Evolutionary conservation across 2,797 vertebrate species (phyloP), one percentile per base, ranked within the genome.

Genomic region (Microctenopoma steveboyesi): DNA sequence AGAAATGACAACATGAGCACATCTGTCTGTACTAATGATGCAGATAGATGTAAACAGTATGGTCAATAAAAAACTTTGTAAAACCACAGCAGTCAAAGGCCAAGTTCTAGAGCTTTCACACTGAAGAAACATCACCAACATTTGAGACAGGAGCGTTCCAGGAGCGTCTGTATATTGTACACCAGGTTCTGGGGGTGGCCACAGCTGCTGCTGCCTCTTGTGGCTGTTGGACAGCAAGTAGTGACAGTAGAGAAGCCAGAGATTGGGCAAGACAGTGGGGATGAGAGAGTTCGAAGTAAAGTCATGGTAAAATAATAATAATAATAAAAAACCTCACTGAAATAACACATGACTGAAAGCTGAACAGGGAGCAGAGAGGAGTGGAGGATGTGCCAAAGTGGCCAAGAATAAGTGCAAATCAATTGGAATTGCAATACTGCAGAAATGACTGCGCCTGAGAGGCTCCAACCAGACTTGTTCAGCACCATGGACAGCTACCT

Each of bases 401-500:
- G 54, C 64, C 61, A 57, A 59, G 64, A 74, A 68, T n/a, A 28
- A 78, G 72, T 59, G 65, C 42, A 56, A 83, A 84, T 87, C 69
- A 79, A 78, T 64, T 74, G 56, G 50, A 78, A 65, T 71, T 72
- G 74, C 75, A 74, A 59, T 54, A 65, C 54, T 72, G 79, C 70
- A 76, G 50, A 72, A 81, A 79, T 8, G 25, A 70, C 72, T 69
- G 40, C 42, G 72, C 43, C 64, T 0, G 35, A 74, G 72, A 63
- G 59, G 62, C 48, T 78, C 62, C 7, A 35, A 52, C 27, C 40
- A 62, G 64, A 57, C 64, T 43, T 15, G 64, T 86, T 86, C 89
- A 90, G 90, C 75, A 87, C 84, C 83, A 60, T 0, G 76, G 84
- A 89, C 77, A 86, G 85, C 79, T 68, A 54, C 67, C 47, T 47